Base-by-base conservation (phyloP, 2,797 vertebrate genomes). In the Acrossocheilus fasciatus region DNA sequence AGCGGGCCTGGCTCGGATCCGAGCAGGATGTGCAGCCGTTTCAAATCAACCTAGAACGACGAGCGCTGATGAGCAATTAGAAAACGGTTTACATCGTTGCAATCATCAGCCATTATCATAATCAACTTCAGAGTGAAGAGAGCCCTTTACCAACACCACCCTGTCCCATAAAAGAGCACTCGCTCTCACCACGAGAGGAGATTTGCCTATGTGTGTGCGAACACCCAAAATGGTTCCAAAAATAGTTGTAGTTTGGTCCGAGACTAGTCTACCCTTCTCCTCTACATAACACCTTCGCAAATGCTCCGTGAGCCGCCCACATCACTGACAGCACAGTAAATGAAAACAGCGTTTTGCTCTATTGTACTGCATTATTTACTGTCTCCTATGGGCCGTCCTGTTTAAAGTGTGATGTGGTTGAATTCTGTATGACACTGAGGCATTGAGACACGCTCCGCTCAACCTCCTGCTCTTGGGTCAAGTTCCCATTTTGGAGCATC, bases 81-180 rank as follows among this genome's bases (percentile, higher is more conserved):
- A 86, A 85, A 84, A 62, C 62, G 88, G 57, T 87, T 89, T 82
- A 88, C 89, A 88, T 83, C 72, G 76, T 84, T 78, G 89, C 89
- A 92, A 92, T 92, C 90, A 92, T 88, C 74, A 82, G 15, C 85
- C 87, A 92, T 92, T 92, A 92, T 89, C 89, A 92, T 92, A 91
- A 92, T 92, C 90, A 92, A 92, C 91, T 91, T 92, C 89, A 91
- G 87, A 88, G 75, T 88, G 87, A 89, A 87, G 84, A 88, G 89
- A 86, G 84, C 82, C 83, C 84, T 90, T 77, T 75, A 87, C 64
- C 85, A 89, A 80, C 80, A 75, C 83, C 57, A 79, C 77, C 74
- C 82, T 74, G 83, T 41, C 84, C 72, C 72, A 57, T 62, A 80
- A 79, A 76, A 66, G 36, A 59, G 9, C 47, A 26, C 84, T 77